Percentiles rank a stretch among this genome's conserved stretches.
Conservation (phyloP, 2,888 invertebrate species). For the Plutella xylostella region DNA sequence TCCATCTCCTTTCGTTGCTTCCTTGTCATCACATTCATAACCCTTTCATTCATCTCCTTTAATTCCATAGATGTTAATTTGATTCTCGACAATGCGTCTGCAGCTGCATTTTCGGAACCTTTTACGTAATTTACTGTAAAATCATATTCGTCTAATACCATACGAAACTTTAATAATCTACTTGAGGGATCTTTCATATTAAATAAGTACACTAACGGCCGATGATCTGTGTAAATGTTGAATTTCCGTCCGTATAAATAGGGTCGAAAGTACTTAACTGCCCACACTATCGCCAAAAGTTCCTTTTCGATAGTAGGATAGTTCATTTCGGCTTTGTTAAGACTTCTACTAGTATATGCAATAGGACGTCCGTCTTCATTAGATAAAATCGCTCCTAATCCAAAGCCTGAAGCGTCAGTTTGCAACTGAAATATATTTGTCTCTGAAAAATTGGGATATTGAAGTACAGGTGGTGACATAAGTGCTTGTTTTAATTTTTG, state of each 20-base stretch:
- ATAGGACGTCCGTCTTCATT: too few relatives aligned
- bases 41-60: too few relatives aligned
- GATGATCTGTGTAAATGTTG: slow-evolving; percentile 23
- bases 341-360: not conserved
- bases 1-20: too few relatives aligned
- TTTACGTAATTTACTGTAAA: slow-evolving; percentile 25
- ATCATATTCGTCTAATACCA: slow-evolving; percentile 27
- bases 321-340: slow-evolving; percentile 11
- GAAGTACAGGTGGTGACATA: too few relatives aligned
- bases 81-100: slow-evolving; percentile 21
- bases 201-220: slow-evolving; percentile 22
- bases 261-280: slow-evolving; percentile 23
- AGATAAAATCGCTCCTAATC: too few relatives aligned
- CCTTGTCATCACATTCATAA: too few relatives aligned
- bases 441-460: too few relatives aligned
- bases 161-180: slow-evolving; percentile 26
- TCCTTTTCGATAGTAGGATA: slow-evolving; percentile 23
- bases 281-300: slow-evolving; percentile 21
- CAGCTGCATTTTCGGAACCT: slow-evolving; percentile 25
- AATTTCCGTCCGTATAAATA: slow-evolving; percentile 30
- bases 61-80: too few relatives aligned
- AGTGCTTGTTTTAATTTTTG: too few relatives aligned
- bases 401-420: too few relatives aligned
- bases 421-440: too few relatives aligned
- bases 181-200: slow-evolving; percentile 23